Conservation (phyloP, 1,140 invertebrate species). For the Muscidifurax raptorellus region DNA sequence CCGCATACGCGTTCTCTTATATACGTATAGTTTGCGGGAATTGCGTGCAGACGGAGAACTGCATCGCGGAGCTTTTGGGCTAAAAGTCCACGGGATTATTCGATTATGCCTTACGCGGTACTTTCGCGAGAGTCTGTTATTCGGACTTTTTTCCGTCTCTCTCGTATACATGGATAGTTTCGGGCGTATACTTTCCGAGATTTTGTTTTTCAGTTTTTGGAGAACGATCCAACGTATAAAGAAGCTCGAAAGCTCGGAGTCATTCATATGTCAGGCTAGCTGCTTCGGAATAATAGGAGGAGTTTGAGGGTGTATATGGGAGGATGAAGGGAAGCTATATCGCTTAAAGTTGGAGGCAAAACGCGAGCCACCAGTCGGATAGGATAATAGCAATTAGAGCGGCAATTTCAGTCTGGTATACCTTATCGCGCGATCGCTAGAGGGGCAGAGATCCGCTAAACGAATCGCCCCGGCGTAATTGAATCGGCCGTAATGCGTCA, state of each 20-base stretch:
- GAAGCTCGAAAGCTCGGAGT: background rate
- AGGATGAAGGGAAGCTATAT: background rate
- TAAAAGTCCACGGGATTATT: background rate
- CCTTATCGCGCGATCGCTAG: constrained; percentile 59
- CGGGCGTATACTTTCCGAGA: background rate
- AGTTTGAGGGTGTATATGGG: background rate
- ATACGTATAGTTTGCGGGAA: constrained; percentile 6
- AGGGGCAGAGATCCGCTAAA: constrained; percentile 54
- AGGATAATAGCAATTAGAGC: constrained; percentile 65
- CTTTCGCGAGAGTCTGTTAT: background rate
- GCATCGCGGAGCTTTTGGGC: no score
- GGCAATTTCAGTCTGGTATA: constrained; percentile 58
- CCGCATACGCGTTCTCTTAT: background rate
- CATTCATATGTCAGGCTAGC: no score
- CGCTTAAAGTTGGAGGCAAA: constrained; percentile 30
- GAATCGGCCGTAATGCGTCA: constrained; percentile 64
- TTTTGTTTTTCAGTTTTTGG: background rate
- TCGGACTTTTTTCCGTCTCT: background rate
- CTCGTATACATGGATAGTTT: no score
- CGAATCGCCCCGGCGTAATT: constrained; percentile 62
- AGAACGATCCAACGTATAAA: background rate
- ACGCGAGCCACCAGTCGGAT: background rate
- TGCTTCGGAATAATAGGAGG: background rate
- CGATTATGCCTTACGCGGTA: background rate
- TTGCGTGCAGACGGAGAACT: constrained; percentile 11